Percentiles rank a stretch among this genome's conserved stretches.
These are phyloP conservation scores for Struthio camelus DNA, from an alignment of 2,113 vertebrate species.

Conservation along the genomic window DNA sequence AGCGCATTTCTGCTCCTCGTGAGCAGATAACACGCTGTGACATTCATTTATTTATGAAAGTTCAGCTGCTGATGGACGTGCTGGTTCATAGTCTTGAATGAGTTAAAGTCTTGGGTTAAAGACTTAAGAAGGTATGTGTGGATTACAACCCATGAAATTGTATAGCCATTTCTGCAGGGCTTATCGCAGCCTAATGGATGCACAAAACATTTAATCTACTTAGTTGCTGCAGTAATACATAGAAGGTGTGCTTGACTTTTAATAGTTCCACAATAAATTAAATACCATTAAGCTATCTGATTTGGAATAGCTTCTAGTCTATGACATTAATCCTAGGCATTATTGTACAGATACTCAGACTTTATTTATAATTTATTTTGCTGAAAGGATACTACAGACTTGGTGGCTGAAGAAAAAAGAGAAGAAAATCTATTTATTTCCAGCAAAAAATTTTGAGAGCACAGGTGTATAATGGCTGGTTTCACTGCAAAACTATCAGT, in stretches of 20 bases:
- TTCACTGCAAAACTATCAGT: constrained; percentile 45
- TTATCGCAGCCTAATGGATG: background rate
- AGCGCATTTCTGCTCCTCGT: background rate
- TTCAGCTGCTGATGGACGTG: background rate
- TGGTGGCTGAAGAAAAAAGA: background rate
- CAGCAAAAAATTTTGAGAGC: constrained; percentile 5
- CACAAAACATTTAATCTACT: background rate
- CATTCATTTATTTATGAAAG: background rate
- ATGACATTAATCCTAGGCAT: background rate
- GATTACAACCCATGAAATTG: background rate
- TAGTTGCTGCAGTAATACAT: background rate
- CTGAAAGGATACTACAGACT: background rate
- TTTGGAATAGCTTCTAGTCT: background rate
- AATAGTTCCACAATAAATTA: background rate
- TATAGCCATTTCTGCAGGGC: background rate
- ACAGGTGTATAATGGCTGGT: constrained; percentile 63
- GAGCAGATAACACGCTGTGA: background rate
- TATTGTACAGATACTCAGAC: background rate
- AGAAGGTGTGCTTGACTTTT: background rate
- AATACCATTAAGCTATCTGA: background rate
- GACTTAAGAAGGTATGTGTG: background rate
- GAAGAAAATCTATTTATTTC: background rate
- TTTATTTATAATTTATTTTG: background rate
- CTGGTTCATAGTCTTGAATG: background rate
- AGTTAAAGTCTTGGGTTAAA: background rate